Conservation (phyloP, 2,113 vertebrate genomes). For the Gymnorhina tibicen region DNA sequence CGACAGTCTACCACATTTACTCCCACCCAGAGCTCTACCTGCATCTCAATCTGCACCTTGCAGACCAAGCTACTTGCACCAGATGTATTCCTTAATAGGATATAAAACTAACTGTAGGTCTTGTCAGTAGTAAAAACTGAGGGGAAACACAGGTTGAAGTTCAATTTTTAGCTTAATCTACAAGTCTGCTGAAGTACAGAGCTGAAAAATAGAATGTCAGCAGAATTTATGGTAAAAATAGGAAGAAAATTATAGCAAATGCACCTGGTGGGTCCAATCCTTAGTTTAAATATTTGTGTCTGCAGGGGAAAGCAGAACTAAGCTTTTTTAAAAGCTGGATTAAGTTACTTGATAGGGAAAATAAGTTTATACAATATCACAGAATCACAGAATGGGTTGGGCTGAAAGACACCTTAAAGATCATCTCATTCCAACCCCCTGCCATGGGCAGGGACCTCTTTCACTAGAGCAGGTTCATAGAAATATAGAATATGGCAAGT, state of each 20-base stretch:
- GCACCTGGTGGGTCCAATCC: background rate
- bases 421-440: background rate
- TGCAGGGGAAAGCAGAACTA: background rate
- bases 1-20: background rate
- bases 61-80: background rate
- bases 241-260: background rate
- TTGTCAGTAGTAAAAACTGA: background rate
- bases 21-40: background rate
- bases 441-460: background rate
- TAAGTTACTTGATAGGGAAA: background rate
- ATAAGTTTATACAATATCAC: background rate
- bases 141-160: background rate
- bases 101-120: background rate
- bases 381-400: background rate
- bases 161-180: background rate
- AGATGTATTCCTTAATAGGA: background rate
- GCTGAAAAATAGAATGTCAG: background rate
- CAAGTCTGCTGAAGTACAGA: background rate
- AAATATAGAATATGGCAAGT: background rate
- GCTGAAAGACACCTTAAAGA: background rate
- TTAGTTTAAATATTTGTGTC: background rate
- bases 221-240: background rate
- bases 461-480: background rate
- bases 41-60: background rate
- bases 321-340: background rate